Evolutionary conservation across 2,113 vertebrate genomes (phyloP), one percentile per base, ranked within the genome.

Genomic region (Zosterops hypoxanthus): DNA sequence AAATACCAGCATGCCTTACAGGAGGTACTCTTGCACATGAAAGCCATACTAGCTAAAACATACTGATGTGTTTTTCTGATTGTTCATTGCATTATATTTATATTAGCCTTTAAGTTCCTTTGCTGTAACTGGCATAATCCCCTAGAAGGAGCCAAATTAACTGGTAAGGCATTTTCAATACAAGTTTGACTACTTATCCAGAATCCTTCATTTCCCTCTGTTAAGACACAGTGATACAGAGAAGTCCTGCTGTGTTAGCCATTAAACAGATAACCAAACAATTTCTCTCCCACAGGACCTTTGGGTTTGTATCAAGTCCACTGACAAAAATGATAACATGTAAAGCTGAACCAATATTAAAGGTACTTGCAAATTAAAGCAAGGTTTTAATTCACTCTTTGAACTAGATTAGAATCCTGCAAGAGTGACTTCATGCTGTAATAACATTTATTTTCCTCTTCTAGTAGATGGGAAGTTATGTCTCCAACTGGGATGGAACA

Each of bases 231-330:
- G 68, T 10, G 65, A 63, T 59, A 52, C 49, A 33, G 12, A 81
- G 34, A 66, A 77, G 31, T 55, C 76, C 64, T 84, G 65, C 72
- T 81, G 72, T 82, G 63, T 61, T 68, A 85, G 19, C 15, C 59
- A 80, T 93, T 85, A 91, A 68, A 71, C 12, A 93, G 66, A 41
- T 53, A 93, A 75, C 9, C n/a, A 92, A 94, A 82, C 44, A 72
- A 56, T 36, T 78, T 36, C 31, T 91, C 17, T 91, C 70, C 17
- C 39, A 64, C 82, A 56, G 26, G n/a, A 39, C n/a, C 76, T 84
- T 55, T 24, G 47, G 18, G 17, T 34, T 75, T n/a, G 11, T 29
- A 41, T 53, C 34, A 49, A 78, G 12, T 47, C 47, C 12, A 46
- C 9, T 82, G 66, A 31, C 57, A 93, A 85, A 91, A 76, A 41